Percentiles rank a stretch among this genome's conserved stretches.
Evolutionary conservation across 2,113 vertebrate species (phyloP).

Genomic region (Phalacrocorax carbo): DNA sequence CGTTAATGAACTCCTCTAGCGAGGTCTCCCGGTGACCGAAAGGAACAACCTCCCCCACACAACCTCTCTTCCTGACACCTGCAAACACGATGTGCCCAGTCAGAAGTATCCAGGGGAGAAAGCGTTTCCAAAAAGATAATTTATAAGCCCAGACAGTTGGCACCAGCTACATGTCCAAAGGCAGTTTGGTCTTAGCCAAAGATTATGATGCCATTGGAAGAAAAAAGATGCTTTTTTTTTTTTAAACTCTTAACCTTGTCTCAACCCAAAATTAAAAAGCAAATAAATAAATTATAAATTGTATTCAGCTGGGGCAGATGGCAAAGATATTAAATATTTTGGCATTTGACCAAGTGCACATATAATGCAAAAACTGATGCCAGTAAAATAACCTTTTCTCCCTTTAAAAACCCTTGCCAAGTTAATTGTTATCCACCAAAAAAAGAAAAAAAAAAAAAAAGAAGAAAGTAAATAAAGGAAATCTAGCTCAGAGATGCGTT

Average conservation of each 20-base stretch:
- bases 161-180: not conserved
- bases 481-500: conserved; percentile 9
- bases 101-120: not conserved
- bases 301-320: conserved; percentile 48
- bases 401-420: conserved; percentile 41
- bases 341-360: conserved; percentile 36
- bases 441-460: not conserved
- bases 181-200: not conserved
- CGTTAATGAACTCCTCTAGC: not conserved
- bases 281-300: not conserved
- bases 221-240: not conserved
- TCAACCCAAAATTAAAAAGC: not conserved
- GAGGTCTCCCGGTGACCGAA: not conserved
- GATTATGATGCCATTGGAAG: not conserved
- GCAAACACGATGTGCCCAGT: not conserved
- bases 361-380: conserved; percentile 57
- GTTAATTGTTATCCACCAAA: conserved; percentile 14
- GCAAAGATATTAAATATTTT: conserved; percentile 47
- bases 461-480: not conserved
- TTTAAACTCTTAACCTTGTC: conserved; percentile 18
- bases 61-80: not conserved
- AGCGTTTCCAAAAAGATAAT: not conserved
- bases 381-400: conserved; percentile 51
- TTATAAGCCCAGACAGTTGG: not conserved
- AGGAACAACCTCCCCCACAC: not conserved